Percentiles rank a stretch among this genome's conserved stretches.
These are phyloP conservation scores for Chlamydotis undulata DNA, from an alignment of 2,113 vertebrate species.

Conservation along the genomic window DNA sequence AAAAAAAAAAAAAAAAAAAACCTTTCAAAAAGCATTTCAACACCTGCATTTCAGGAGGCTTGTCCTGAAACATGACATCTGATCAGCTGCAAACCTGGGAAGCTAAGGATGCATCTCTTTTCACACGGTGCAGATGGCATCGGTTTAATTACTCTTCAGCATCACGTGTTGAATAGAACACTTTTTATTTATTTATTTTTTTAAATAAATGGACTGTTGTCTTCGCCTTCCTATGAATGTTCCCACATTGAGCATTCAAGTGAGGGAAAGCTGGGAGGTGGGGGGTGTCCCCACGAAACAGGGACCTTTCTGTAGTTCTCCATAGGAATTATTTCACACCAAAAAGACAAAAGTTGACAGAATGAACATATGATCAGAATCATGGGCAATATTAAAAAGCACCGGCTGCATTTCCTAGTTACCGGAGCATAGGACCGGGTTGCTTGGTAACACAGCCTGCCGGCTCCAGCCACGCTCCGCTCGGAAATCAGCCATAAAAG, in stretches of 20 bases:
- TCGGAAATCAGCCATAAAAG: slow-evolving; percentile 80
- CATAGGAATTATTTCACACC: slow-evolving; percentile 49
- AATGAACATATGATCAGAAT: slow-evolving; percentile 61
- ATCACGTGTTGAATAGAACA: neutral
- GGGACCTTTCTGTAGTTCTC: slow-evolving; percentile 13
- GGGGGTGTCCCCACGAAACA: neutral
- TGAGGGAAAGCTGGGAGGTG: neutral
- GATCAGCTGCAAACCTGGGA: slow-evolving; percentile 51
- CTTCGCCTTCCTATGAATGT: neutral
- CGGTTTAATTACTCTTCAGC: slow-evolving; percentile 54
- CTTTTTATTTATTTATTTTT: neutral
- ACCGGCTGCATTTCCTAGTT: slow-evolving; percentile 69
- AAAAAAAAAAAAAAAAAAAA: too few relatives aligned
- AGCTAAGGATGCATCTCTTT: slow-evolving; percentile 39
- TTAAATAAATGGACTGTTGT: neutral
- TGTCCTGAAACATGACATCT: neutral
- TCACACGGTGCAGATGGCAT: slow-evolving; percentile 38
- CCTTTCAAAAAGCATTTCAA: too few relatives aligned
- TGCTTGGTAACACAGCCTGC: slow-evolving; percentile 81
- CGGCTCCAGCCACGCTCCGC: slow-evolving; percentile 73
- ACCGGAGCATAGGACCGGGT: slow-evolving; percentile 75
- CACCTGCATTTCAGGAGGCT: neutral
- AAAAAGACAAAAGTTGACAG: slow-evolving; percentile 61
- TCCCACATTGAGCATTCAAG: neutral
- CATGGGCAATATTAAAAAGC: slow-evolving; percentile 24